Base-by-base conservation (phyloP, 2,797 vertebrate species). In the Poecile montanus region DNA sequence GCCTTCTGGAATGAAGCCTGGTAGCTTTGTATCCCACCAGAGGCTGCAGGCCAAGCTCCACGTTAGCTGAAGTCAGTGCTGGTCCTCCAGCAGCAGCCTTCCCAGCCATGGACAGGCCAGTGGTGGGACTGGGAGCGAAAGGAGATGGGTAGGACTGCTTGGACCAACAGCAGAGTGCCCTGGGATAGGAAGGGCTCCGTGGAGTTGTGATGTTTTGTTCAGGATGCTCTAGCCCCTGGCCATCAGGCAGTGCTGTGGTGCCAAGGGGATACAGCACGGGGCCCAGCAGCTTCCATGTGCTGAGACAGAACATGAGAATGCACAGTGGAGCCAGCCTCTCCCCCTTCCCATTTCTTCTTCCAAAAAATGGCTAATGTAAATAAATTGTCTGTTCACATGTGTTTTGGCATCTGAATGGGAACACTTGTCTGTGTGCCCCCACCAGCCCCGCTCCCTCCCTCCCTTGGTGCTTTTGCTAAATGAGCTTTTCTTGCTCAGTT, bases 331-430 rank as follows among this genome's bases (percentile, higher is more conserved):
- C 50, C 86, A 75, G 54, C 47, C 27, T 88, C 76, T 80, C 53
- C 30, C 58, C 32, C 34, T 86, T 91, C 72, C 57, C 51, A 25
- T 62, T 94, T 87, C 85, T 89, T 92, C 71, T 95, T 91, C 88
- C 80, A 77, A 5, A 96, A 95, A 94, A 76, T 65, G 67, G 84
- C 81, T 94, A 94, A 95, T 74, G 92, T 95, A 97, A 97, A 96
- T 95, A 96, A 96, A 93, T 96, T 94, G 86, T 94, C 93, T 65
- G 57, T 79, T 93, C 90, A 63, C 65, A 3, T 65, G 62, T 79
- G 77, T 92, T 84, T 91, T 89, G 86, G 92, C 57, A 93, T 89
- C 77, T 94, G 93, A 95, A 96, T 96, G 75, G 93, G 93, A 96
- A 67, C 93, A 73, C 88, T 97, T 96, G 93, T 96, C 93, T 14